Evolutionary conservation across 1,140 invertebrate genomes (phyloP).

Genomic region (Drosophila littoralis): DNA sequence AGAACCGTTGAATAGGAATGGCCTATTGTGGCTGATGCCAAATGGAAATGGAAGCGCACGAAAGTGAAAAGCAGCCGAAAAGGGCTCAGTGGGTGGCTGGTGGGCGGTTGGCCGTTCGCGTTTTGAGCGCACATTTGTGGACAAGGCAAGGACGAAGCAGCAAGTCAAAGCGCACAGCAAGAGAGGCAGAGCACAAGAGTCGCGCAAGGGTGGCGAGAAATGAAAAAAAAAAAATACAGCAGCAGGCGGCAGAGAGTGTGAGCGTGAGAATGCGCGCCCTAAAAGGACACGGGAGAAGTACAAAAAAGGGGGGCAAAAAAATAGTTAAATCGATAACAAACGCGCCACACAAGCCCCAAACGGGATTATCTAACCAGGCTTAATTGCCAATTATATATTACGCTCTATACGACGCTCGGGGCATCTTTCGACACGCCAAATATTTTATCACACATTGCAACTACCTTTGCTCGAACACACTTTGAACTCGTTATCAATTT

Average conservation of each 20-base stretch:
- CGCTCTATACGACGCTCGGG: no score
- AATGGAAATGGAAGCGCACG: slow-evolving; percentile 65
- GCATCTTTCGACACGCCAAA: slow-evolving; percentile 9
- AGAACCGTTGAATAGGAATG: slow-evolving; percentile 33
- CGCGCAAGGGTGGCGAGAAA: slow-evolving; percentile 3
- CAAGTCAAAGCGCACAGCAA: slow-evolving; percentile 60
- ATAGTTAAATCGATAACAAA: slow-evolving; percentile 75
- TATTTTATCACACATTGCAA: slow-evolving; percentile 13
- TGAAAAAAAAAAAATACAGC: neutral
- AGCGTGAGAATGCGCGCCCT: slow-evolving; percentile 28
- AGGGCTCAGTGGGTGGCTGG: slow-evolving; percentile 38
- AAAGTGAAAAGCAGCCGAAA: slow-evolving; percentile 69
- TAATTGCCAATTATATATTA: slow-evolving; percentile 5
- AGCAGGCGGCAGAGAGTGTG: slow-evolving; percentile 9
- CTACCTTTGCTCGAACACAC: slow-evolving; percentile 6
- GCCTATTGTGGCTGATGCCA: slow-evolving; percentile 62
- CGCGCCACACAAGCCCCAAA: slow-evolving; percentile 44
- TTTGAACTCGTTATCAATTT: slow-evolving; percentile 12
- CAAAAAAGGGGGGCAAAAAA: slow-evolving; percentile 48
- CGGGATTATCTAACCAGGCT: slow-evolving; percentile 69
- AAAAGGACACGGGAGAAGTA: slow-evolving; percentile 26
- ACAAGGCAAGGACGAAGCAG: slow-evolving; percentile 70
- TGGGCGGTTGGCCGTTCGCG: neutral
- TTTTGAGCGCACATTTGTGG: slow-evolving; percentile 65
- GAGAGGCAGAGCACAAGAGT: slow-evolving; percentile 18